Conservation (phyloP, 2,888 invertebrate species). For the Rhaphigaster nebulosa region DNA sequence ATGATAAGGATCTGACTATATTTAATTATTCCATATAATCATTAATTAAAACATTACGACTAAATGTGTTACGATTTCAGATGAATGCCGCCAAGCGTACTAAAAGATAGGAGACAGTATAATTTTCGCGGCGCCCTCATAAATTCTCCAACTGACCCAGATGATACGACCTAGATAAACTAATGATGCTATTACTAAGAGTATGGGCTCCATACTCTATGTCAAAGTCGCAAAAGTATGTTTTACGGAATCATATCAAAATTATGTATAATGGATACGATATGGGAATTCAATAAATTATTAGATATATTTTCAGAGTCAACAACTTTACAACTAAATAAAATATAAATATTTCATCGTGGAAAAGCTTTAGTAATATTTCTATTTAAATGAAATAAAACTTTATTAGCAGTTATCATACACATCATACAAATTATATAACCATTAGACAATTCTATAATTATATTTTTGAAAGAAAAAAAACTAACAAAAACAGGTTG, state of each 20-base stretch:
- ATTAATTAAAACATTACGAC: neutral
- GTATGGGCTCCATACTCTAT: neutral
- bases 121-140: neutral
- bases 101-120: neutral
- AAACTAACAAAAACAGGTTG: too few species aligned
- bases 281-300: neutral
- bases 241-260: neutral
- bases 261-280: neutral
- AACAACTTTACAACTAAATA: neutral
- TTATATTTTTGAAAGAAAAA: too few species aligned
- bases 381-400: too few species aligned
- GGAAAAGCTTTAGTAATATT: too few species aligned
- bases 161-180: slow-evolving; percentile 13
- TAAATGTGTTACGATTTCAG: neutral
- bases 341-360: too few species aligned
- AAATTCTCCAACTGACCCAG: neutral
- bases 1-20: neutral
- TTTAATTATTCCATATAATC: too few species aligned
- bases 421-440: too few species aligned
- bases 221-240: neutral
- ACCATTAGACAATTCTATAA: too few species aligned
- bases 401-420: too few species aligned
- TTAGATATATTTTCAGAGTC: neutral
- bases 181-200: neutral
- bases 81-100: neutral